Evolutionary conservation across 1,140 invertebrate species (phyloP).

Genomic region (Venturia canescens): DNA sequence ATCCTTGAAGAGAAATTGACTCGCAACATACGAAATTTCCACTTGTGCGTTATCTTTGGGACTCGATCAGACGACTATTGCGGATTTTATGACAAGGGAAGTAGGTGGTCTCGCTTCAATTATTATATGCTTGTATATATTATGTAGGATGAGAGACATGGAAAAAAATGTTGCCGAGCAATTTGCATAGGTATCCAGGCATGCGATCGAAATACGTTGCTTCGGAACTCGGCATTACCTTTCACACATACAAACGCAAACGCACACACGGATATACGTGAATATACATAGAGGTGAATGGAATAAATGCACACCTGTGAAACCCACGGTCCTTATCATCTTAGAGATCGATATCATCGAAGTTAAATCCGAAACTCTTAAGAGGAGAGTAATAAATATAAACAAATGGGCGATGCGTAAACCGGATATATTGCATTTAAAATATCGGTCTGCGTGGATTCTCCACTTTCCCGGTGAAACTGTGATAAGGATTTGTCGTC

Average conservation of each 20-base stretch:
- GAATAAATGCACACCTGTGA: not conserved
- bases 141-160: not conserved
- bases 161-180: not conserved
- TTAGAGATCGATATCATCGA: not conserved
- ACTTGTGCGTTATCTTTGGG: not conserved
- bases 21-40: not conserved
- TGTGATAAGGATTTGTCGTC: conserved; percentile 1
- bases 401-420: not conserved
- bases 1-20: not conserved
- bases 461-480: conserved; percentile 4
- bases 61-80: not conserved
- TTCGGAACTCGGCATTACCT: not conserved
- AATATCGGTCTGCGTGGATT: not conserved
- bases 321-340: not conserved
- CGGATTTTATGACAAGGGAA: conserved; percentile 5
- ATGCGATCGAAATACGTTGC: conserved; percentile 20
- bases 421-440: conserved; percentile 1
- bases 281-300: not conserved
- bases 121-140: conserved; percentile 9
- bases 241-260: not conserved
- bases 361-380: not conserved
- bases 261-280: not conserved
- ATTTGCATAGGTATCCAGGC: conserved; percentile 25
- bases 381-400: not conserved
- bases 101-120: conserved; percentile 21